These are phyloP conservation scores for Aspidapion aeneum DNA, from an alignment of 2,888 invertebrate species.

Conservation along the genomic window DNA sequence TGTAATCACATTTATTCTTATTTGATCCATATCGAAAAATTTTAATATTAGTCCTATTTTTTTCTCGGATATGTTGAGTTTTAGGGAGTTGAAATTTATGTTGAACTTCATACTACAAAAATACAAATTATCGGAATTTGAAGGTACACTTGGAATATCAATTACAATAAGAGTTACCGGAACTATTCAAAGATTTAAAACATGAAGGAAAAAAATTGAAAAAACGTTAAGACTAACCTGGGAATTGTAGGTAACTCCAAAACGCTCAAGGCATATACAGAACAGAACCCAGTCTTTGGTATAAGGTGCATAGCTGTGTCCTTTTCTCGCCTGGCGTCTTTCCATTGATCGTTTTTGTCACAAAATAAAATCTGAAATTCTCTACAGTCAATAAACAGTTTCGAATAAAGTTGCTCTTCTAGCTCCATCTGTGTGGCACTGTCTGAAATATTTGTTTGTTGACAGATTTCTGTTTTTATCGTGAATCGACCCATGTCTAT, in stretches of 20 bases:
- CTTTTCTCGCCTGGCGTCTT: slow-evolving; percentile 62
- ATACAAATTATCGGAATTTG: neutral
- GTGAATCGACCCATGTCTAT: slow-evolving; percentile 68
- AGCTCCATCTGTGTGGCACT: slow-evolving; percentile 79
- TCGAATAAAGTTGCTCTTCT: slow-evolving; percentile 75
- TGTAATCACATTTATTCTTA: slow-evolving; percentile 31
- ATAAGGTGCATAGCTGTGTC: slow-evolving; percentile 74
- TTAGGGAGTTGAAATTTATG: slow-evolving; percentile 65
- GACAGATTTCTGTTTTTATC: slow-evolving; percentile 71
- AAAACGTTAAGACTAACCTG: too few relatives aligned
- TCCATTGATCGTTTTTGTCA: slow-evolving; percentile 68
- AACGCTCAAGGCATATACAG: slow-evolving; percentile 40
- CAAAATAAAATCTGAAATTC: slow-evolving; percentile 63
- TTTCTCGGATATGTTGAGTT: slow-evolving; percentile 72
- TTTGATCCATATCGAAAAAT: slow-evolving; percentile 48
- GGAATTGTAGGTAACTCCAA: slow-evolving; percentile 41
- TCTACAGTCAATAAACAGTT: slow-evolving; percentile 66
- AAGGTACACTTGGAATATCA: neutral
- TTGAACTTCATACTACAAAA: slow-evolving; percentile 70
- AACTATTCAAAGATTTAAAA: too few relatives aligned
- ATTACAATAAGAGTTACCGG: too few relatives aligned
- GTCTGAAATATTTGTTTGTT: slow-evolving; percentile 62
- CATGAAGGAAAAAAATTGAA: too few relatives aligned
- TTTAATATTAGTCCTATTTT: slow-evolving; percentile 63
- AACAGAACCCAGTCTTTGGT: slow-evolving; percentile 56